Base-by-base conservation (phyloP, 2,797 vertebrate species). In the Rhinoraja longicauda region DNA sequence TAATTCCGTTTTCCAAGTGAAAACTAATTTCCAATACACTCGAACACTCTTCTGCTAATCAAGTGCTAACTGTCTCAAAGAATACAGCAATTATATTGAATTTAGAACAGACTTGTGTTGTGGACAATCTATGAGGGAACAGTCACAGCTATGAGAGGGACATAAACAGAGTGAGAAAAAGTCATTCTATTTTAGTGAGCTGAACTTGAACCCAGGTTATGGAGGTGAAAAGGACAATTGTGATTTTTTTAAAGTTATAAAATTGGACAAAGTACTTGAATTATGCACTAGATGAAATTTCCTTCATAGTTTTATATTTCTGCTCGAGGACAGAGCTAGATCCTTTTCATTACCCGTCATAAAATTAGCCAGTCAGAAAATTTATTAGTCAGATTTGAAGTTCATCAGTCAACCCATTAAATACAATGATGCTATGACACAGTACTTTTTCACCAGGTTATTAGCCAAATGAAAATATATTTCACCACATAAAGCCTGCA, bases 401-500 rank as follows among this genome's bases (percentile, higher is more conserved):
- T 92, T 92, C 90, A 92, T 92, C 90, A 92, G 90, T 92, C 90
- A 92, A 75, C 90, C 90, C 70, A 92, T 92, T 92, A 92, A 92
- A 92, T 92, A 92, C 90, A 92, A 92, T 73, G 90, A 92, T 92
- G 39, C 70, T 92, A 70, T 92, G 90, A 92, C 90, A 92, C 21
- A 53, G 90, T 92, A 92, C 90, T 92, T 92, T 92, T 92, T 92
- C 90, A 92, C 70, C 90, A 92, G 90, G 90, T 73, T 92, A 92
- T 92, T 92, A 92, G 90, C 90, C 90, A 92, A 92, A 92, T 92
- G 90, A 92, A 92, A 92, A 92, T 92, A 92, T 75, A 92, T 92
- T 92, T 92, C 90, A 92, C 90, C 90, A 92, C 67, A 73, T 92
- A 92, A 92, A 92, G 90, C 90, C 45, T 92, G 70, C 90, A 92